phyloP scores from a whole-genome alignment of 2,113 vertebrate species.

The Chloroceryle aenea region DNA sequence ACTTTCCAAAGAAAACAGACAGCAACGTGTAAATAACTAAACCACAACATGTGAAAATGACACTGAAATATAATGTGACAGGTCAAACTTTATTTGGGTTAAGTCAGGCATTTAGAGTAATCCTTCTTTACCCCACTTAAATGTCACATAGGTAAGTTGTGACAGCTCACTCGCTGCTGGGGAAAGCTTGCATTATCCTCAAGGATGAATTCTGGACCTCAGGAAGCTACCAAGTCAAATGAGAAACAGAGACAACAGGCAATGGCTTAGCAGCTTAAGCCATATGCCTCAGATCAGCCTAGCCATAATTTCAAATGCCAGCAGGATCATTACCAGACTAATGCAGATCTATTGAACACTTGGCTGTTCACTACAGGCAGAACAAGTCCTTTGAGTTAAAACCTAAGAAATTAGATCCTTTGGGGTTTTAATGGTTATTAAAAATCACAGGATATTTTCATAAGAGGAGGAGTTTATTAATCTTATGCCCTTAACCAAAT shows the following conservation, averaged over 20 bases:
- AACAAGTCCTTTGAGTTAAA: neutral
- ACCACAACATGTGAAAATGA: neutral
- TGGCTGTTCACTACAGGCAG: neutral
- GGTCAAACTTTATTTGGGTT: constrained; percentile 30
- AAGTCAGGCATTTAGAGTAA: neutral
- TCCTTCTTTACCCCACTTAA: neutral
- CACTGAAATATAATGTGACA: neutral
- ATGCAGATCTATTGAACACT: constrained; percentile 34
- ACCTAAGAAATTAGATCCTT: neutral
- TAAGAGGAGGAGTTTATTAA: neutral
- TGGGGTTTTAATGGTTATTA: neutral
- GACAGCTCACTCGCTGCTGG: neutral
- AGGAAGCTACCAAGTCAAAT: constrained; percentile 38
- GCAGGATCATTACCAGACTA: neutral
- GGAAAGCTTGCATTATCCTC: constrained; percentile 13
- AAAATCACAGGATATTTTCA: constrained; percentile 7
- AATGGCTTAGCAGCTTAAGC: neutral
- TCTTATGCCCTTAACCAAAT: neutral
- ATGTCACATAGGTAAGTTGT: neutral
- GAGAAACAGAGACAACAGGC: constrained; percentile 35
- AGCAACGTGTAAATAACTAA: constrained; percentile 62
- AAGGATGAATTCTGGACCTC: constrained; percentile 9
- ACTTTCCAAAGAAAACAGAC: constrained; percentile 69
- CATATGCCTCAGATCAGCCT: neutral
- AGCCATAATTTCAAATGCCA: constrained; percentile 16